These are phyloP conservation scores for Tamias sibiricus DNA, from an alignment of 2,113 vertebrate species.

Conservation along the genomic window DNA sequence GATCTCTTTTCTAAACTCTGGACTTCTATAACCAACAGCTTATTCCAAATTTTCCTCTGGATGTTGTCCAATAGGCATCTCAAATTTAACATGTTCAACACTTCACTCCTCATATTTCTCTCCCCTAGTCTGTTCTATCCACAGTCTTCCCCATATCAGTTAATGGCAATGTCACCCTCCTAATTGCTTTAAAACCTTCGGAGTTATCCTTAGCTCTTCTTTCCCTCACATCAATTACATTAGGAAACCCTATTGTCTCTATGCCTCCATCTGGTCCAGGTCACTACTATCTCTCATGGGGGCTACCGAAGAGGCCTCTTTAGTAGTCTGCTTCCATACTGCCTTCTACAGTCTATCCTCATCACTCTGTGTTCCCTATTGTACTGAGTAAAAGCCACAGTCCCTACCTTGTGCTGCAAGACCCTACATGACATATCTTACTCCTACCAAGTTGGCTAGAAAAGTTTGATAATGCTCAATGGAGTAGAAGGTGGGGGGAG, in stretches of 20 bases:
- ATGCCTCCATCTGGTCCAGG: background rate
- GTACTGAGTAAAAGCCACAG: background rate
- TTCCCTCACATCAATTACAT: background rate
- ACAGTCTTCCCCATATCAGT: background rate
- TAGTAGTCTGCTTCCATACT: background rate
- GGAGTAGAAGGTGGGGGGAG: background rate
- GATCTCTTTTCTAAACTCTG: slow-evolving; percentile 34
- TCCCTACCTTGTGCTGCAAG: background rate
- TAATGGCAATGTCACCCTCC: background rate
- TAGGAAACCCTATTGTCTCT: background rate
- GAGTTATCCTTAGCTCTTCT: background rate
- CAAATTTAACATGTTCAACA: background rate
- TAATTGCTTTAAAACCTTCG: background rate
- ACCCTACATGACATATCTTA: background rate
- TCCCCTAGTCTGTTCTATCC: background rate
- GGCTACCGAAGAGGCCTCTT: background rate
- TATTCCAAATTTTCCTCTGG: slow-evolving; percentile 10
- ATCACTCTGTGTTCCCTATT: background rate
- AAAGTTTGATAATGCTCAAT: background rate
- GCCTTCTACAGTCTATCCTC: background rate
- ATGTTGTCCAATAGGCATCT: background rate
- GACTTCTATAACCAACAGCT: background rate
- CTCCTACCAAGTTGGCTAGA: background rate
- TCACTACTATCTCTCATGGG: background rate
- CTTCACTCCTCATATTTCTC: background rate